Evolutionary conservation across 2,888 invertebrate genomes (phyloP), one percentile per base, ranked within the genome.

Genomic region (Timema podura): DNA sequence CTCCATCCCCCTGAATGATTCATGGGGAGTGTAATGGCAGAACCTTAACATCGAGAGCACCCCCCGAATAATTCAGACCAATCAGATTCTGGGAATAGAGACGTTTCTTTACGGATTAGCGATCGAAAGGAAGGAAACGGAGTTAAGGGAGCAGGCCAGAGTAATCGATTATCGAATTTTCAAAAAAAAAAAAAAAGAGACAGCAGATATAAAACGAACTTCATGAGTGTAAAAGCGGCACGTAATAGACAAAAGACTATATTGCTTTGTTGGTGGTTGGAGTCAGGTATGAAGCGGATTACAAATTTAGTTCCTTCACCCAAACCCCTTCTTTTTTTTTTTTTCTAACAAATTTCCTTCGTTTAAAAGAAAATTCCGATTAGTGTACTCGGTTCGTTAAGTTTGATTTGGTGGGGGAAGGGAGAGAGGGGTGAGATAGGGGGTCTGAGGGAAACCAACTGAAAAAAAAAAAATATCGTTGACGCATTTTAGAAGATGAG

Each of bases 361-460:
- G 11, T 15, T 59, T 9, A 30, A 10, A 6, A 30, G 59, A 10
- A 59, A 59, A 59, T 59, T 48, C 15, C 48, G 30, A 61, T 61
- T 48, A 16, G 48, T 16, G 64, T 68, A 68, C 68, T 64, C 69
- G 70, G 72, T 72, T 72, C 72, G 72, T 72, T 72, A 72, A 59
- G 47, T 68, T 68, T 54, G 67, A 68, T 68, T 57, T 72, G 64
- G n/a, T 59, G 68, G 61, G 5, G 3, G 51, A 51, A 3, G 0
- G 61, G 61, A 45, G 30, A 61, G 44, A 11, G 44, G 6, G 44
- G 61, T 61, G 61, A 30, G 61, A 61, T 16, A 45, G 9, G 44
- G 30, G 30, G 2, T 30, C 30, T 30, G 30, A 30, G 30, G 30
- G 30, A 30, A 30, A 30, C 30, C 30, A 30, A 30, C 1, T 30